Evolutionary conservation across 2,797 vertebrate species (phyloP).

Genomic region (Acanthurus lineatus): DNA sequence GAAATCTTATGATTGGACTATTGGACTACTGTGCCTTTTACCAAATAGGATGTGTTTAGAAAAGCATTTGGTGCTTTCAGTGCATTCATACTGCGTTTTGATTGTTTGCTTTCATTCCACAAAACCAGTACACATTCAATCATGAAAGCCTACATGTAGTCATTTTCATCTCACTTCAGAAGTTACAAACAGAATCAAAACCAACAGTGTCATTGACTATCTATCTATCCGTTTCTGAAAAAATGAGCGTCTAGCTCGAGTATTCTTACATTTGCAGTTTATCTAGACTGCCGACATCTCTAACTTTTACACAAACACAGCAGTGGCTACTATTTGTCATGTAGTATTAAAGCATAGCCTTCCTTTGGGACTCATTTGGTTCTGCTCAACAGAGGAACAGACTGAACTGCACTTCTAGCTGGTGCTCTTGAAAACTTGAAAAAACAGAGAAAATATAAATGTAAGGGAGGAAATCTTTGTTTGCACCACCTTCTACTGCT

Average conservation of each 20-base stretch:
- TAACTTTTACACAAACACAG: conserved; percentile 32
- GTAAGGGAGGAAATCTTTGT: conserved; percentile 61
- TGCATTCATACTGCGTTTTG: conserved; percentile 72
- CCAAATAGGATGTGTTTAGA: conserved; percentile 80
- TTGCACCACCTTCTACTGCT: conserved; percentile 72
- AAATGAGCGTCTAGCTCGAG: conserved; percentile 30
- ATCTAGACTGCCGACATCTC: conserved; percentile 42
- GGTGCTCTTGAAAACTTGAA: conserved; percentile 77
- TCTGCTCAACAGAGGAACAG: conserved; percentile 48
- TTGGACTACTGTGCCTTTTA: conserved; percentile 88
- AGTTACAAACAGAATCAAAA: conserved; percentile 32
- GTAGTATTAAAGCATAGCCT: conserved; percentile 34
- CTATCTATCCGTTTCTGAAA: conserved; percentile 27
- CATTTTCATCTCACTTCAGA: conserved; percentile 40
- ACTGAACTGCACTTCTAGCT: conserved; percentile 59
- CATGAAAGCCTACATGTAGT: conserved; percentile 60
- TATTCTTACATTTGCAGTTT: conserved; percentile 35
- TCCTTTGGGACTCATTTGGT: conserved; percentile 34
- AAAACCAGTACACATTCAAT: conserved; percentile 60
- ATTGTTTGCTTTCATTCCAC: conserved; percentile 76
- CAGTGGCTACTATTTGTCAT: conserved; percentile 47
- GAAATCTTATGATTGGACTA: conserved; percentile 67
- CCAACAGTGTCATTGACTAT: conserved; percentile 30
- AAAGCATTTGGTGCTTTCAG: conserved; percentile 69
- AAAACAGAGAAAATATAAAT: conserved; percentile 54